These are phyloP conservation scores for Hypolimnas misippus DNA, from an alignment of 2,888 invertebrate genomes.

Conservation along the genomic window DNA sequence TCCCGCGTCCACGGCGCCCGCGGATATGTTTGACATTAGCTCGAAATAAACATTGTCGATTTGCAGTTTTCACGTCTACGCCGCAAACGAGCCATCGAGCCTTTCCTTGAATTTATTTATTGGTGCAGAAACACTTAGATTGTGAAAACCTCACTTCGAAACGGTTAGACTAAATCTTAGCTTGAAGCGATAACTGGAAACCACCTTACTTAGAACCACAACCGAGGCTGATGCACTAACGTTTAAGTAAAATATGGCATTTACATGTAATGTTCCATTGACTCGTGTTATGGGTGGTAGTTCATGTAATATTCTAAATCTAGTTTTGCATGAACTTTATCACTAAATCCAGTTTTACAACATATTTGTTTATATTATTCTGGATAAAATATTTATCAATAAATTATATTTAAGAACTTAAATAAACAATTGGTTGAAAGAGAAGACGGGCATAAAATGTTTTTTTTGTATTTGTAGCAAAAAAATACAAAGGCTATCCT, in stretches of 20 bases:
- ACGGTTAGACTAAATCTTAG: slow-evolving; percentile 42
- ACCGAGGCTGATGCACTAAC: slow-evolving; percentile 32
- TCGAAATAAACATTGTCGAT: slow-evolving; percentile 75
- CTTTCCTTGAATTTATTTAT: slow-evolving; percentile 56
- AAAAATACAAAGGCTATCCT: too few species aligned
- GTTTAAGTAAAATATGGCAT: slow-evolving; percentile 37
- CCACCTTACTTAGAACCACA: slow-evolving; percentile 34
- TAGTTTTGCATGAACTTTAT: neutral
- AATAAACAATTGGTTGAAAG: too few species aligned
- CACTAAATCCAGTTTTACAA: neutral
- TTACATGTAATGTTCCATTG: slow-evolving; percentile 24
- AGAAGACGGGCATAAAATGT: too few species aligned
- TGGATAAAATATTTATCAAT: neutral
- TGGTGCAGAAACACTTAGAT: slow-evolving; percentile 49
- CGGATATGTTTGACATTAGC: slow-evolving; percentile 74
- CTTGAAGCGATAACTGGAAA: slow-evolving; percentile 43
- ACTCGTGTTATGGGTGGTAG: slow-evolving; percentile 12
- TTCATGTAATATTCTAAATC: slow-evolving; percentile 1
- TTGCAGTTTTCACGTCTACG: slow-evolving; percentile 62
- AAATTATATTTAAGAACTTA: neutral
- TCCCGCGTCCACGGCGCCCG: slow-evolving; percentile 55
- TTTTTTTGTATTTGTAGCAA: too few species aligned
- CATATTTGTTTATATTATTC: neutral
- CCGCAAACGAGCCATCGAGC: slow-evolving; percentile 53
- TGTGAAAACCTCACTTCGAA: slow-evolving; percentile 46